Percentiles rank a stretch among this genome's conserved stretches.
Conservation (phyloP, 2,797 vertebrate species). For the Gephyroberyx darwinii region DNA sequence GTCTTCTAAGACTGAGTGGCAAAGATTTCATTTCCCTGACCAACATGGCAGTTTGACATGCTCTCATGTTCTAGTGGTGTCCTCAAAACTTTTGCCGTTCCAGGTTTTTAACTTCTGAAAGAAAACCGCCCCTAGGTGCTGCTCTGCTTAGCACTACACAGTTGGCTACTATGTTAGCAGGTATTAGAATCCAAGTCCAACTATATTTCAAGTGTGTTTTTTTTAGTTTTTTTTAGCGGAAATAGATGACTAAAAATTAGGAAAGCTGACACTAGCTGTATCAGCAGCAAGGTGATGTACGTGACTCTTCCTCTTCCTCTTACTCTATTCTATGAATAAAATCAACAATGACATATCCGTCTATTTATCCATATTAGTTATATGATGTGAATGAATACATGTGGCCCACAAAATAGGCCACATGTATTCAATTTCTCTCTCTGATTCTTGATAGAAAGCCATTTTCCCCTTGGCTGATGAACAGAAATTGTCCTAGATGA, state of each 20-base stretch:
- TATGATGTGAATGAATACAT: no score
- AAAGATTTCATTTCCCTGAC: conserved; percentile 14
- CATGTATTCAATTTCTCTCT: conserved; percentile 48
- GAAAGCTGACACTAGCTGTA: conserved; percentile 9
- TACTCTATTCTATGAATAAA: conserved; percentile 25
- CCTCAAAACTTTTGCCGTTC: neutral
- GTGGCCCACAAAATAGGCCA: conserved; percentile 26
- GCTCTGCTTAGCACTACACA: neutral
- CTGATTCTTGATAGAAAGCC: conserved; percentile 31
- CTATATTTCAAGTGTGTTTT: neutral
- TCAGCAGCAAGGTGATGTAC: neutral
- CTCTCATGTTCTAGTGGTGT: neutral
- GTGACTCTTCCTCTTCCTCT: conserved; percentile 5
- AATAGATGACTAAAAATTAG: neutral
- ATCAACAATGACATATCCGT: neutral
- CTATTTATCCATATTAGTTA: conserved; percentile 16
- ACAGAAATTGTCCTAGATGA: conserved; percentile 53
- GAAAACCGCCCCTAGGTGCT: conserved; percentile 5
- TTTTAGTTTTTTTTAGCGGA: no score
- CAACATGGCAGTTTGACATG: conserved; percentile 22
- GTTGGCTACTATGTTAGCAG: conserved; percentile 7
- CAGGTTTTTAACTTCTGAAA: conserved; percentile 14
- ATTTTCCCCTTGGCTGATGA: conserved; percentile 36
- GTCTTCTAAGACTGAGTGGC: no score
- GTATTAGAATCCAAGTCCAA: neutral